Evolutionary conservation across 64 coral and sea anemone genomes (phyloP).

Genomic region (Porites lutea): DNA sequence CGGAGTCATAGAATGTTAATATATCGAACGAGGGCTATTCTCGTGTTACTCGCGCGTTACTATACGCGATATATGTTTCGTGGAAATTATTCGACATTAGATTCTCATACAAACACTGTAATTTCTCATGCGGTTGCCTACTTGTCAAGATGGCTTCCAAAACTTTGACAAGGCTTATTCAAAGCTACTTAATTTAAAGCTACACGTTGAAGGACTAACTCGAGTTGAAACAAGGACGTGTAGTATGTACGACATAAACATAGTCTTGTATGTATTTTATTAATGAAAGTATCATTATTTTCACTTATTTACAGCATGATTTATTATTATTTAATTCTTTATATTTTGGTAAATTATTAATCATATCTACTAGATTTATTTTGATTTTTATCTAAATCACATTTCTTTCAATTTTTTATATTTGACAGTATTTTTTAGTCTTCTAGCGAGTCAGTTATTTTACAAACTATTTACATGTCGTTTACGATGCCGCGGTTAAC

Average conservation of each 20-base stretch:
- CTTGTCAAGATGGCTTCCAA: too few species aligned
- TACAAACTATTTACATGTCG: not conserved
- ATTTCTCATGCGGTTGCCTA: too few species aligned
- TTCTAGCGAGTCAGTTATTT: not conserved
- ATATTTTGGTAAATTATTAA: not conserved
- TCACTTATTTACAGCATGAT: not conserved
- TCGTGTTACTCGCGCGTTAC: too few species aligned
- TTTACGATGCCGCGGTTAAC: not conserved
- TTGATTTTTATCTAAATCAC: not conserved
- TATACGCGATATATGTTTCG: too few species aligned
- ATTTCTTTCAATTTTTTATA: conserved; percentile 1
- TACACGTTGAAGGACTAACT: too few species aligned
- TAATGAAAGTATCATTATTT: conserved; percentile 12
- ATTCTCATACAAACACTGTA: too few species aligned
- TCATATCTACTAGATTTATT: not conserved
- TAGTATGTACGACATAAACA: not conserved
- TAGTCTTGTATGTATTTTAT: conserved; percentile 1
- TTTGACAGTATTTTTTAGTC: not conserved
- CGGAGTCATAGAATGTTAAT: too few species aligned
- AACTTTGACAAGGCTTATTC: too few species aligned
- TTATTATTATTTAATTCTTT: not conserved
- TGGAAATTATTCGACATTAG: too few species aligned
- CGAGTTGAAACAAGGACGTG: too few species aligned
- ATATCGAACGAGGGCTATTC: too few species aligned
- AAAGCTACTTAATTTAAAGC: too few species aligned